phyloP scores from a whole-genome alignment of 2,113 vertebrate species.

The Nothoprocta pentlandii region DNA sequence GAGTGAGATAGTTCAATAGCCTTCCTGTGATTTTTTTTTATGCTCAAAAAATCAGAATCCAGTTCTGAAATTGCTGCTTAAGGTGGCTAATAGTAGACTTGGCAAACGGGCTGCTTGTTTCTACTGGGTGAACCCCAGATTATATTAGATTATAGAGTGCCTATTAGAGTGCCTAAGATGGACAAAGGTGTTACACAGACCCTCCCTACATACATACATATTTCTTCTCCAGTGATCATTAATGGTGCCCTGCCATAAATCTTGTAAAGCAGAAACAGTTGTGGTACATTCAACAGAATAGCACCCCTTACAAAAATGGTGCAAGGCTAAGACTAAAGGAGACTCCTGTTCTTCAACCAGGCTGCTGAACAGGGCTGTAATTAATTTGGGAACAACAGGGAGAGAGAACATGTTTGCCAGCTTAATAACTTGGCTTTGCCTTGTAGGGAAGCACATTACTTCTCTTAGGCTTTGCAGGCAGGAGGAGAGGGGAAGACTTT shows the following conservation, averaged over 20 bases:
- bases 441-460: background rate
- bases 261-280: background rate
- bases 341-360: background rate
- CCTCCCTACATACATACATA: background rate
- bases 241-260: background rate
- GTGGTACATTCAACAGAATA: background rate
- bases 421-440: background rate
- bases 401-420: background rate
- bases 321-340: background rate
- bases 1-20: background rate
- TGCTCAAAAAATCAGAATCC: background rate
- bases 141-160: too few relatives aligned
- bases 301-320: background rate
- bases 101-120: background rate
- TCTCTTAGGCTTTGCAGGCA: background rate
- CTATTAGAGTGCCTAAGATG: too few relatives aligned
- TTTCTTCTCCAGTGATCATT: background rate
- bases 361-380: rapidly evolving
- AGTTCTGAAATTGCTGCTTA: background rate
- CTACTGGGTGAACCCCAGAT: background rate
- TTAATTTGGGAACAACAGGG: background rate
- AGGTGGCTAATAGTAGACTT: background rate
- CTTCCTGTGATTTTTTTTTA: background rate
- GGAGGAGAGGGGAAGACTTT: background rate
- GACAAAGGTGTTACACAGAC: background rate